Evolutionary conservation across 1,140 invertebrate genomes (phyloP).

Genomic region (Drosophila nebulosa): DNA sequence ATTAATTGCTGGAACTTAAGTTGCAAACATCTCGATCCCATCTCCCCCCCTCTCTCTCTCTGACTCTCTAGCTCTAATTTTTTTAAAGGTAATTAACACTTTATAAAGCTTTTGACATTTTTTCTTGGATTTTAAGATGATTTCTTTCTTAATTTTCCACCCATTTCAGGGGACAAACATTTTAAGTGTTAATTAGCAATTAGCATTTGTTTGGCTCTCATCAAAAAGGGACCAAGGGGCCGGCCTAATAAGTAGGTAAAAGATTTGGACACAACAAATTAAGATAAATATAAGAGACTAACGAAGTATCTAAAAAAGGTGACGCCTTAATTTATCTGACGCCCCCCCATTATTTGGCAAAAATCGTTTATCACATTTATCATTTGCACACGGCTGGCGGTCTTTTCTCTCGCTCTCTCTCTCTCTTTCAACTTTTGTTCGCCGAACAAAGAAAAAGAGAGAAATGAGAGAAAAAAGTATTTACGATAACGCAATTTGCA

Average conservation of each 20-base stretch:
- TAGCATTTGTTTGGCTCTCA: constrained; percentile 1
- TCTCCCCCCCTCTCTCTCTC: no score
- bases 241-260: neutral
- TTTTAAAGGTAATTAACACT: neutral
- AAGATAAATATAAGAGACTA: neutral
- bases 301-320: neutral
- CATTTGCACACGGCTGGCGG: constrained; percentile 53
- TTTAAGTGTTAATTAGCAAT: constrained; percentile 17
- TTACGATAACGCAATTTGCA: constrained; percentile 77
- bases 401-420: constrained; percentile 4
- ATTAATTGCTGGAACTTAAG: no score
- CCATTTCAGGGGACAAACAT: neutral
- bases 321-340: constrained; percentile 53
- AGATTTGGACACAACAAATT: constrained; percentile 3
- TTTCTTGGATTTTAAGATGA: neutral
- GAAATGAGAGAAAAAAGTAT: constrained; percentile 47
- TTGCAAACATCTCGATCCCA: no score
- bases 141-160: neutral
- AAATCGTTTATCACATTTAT: constrained; percentile 76
- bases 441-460: neutral
- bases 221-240: neutral
- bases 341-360: constrained; percentile 52
- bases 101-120: neutral
- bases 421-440: constrained; percentile 25
- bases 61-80: neutral